Base-by-base conservation (phyloP, 2,797 vertebrate genomes). In the Lithobates pipiens region DNA sequence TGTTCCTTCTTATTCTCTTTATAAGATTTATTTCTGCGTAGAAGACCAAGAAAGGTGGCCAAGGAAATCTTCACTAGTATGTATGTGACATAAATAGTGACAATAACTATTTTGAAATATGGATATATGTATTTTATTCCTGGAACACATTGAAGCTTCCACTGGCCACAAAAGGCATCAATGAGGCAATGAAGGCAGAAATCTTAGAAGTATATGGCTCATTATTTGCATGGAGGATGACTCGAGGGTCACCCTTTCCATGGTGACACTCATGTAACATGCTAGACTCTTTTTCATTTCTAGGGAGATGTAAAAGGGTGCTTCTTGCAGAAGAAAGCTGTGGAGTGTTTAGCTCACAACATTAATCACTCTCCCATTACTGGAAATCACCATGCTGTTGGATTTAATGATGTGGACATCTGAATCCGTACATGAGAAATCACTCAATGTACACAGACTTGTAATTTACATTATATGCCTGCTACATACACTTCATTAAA, bases 151-250 rank as follows among this genome's bases (percentile, higher is more conserved):
- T 54, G 46, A 67, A 69, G 44, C 18, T 44, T 27, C 16, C 29
- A 27, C 32, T 29, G 44, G 65, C 57, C 29, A 61, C 34, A 39
- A 36, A 61, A 70, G 46, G 68, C n/a, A 44, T 61, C 27, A 63
- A 42, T 71, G 16, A 68, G 34, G 27, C 10, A 42, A 65, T 39
- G 67, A 27, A 71, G 42, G 27, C 10, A 61, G 73, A 63, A 16
- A 68, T 44, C 70, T 75, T 74, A 76, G 57, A 75, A 68, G n/a
- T 27, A 11, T 44, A 23, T 42, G 54, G 25, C 67, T 77, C 85
- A 82, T 81, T 86, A 86, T 77, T 65, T 73, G 67, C 65, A 81
- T 86, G 74, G 69, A 67, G 34, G 46, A 73, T 70, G 74, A 82
- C 50, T 72, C 42, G 34, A 61, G 79, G 79, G 69, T 73, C 25